Evolutionary conservation across 2,113 vertebrate genomes (phyloP).

Genomic region (Nesogale talazaci): DNA sequence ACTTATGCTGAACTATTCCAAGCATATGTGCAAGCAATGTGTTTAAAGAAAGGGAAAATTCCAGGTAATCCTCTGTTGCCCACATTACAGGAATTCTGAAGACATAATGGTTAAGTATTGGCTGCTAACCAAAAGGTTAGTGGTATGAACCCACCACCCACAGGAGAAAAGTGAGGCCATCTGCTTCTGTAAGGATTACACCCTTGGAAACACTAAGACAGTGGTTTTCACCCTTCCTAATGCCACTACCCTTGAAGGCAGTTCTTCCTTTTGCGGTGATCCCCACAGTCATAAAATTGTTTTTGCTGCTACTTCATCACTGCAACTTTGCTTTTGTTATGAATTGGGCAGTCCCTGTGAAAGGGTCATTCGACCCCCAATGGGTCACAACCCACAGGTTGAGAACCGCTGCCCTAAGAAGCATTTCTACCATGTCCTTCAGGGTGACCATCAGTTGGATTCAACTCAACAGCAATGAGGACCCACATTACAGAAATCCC

Average conservation of each 20-base stretch:
- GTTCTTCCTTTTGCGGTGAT: too few relatives aligned
- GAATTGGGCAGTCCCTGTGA: background rate
- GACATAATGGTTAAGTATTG: background rate
- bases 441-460: background rate
- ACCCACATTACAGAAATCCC: background rate
- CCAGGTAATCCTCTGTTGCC: background rate
- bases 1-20: background rate
- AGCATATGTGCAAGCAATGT: background rate
- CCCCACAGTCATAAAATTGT: too few relatives aligned
- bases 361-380: background rate
- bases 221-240: too few relatives aligned
- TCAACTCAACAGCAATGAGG: background rate
- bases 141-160: background rate
- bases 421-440: too few relatives aligned
- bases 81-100: background rate
- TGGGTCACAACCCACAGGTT: too few relatives aligned
- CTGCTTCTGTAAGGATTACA: background rate
- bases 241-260: too few relatives aligned
- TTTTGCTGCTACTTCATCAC: too few relatives aligned
- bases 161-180: background rate
- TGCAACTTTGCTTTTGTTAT: too few relatives aligned
- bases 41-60: slow-evolving; percentile 26
- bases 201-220: too few relatives aligned
- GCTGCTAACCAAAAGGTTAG: too few relatives aligned
- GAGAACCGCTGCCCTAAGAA: too few relatives aligned